phyloP scores from a whole-genome alignment of 2,113 vertebrate species.

The Gambusia holbrooki region DNA sequence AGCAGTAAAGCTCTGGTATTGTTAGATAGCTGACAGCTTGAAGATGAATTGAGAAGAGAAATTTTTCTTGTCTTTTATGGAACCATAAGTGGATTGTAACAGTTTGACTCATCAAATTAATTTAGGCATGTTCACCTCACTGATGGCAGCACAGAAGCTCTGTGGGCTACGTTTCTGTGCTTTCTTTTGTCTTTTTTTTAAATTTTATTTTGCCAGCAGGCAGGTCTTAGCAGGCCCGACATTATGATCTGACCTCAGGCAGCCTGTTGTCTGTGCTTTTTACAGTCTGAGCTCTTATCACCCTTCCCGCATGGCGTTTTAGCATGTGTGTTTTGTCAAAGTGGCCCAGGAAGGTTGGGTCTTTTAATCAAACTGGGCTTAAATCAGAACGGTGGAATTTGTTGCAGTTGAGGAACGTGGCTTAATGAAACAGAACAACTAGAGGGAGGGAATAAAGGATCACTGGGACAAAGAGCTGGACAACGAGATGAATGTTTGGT shows the following conservation, averaged over 20 bases:
- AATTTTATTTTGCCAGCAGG: constrained; percentile 17
- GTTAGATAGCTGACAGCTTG: too few species aligned
- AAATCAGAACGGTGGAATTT: constrained; percentile 38
- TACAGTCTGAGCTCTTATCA: constrained; percentile 16
- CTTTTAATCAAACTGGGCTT: constrained; percentile 56
- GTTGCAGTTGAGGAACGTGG: neutral
- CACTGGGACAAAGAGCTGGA: neutral
- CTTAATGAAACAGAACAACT: neutral
- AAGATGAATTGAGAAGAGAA: too few species aligned
- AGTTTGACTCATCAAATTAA: constrained; percentile 8
- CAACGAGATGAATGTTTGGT: constrained; percentile 7
- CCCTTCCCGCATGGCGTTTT: constrained; percentile 16
- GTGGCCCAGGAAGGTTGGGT: constrained; percentile 25
- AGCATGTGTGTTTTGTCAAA: constrained; percentile 24
- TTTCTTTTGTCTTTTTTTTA: neutral
- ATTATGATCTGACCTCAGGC: constrained; percentile 38
- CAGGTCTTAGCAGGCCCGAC: constrained; percentile 43
- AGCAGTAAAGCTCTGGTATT: too few species aligned
- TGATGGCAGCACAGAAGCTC: constrained; percentile 11
- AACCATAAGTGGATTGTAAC: constrained; percentile 7
- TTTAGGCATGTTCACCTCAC: constrained; percentile 22
- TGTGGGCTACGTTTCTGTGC: constrained; percentile 6
- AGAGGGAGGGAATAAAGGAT: constrained; percentile 12
- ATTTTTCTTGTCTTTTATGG: too few species aligned
- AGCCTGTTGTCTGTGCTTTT: constrained; percentile 15